These are phyloP conservation scores for Patella ulyssiponensis DNA, from an alignment of 2,888 invertebrate genomes.

Conservation along the genomic window DNA sequence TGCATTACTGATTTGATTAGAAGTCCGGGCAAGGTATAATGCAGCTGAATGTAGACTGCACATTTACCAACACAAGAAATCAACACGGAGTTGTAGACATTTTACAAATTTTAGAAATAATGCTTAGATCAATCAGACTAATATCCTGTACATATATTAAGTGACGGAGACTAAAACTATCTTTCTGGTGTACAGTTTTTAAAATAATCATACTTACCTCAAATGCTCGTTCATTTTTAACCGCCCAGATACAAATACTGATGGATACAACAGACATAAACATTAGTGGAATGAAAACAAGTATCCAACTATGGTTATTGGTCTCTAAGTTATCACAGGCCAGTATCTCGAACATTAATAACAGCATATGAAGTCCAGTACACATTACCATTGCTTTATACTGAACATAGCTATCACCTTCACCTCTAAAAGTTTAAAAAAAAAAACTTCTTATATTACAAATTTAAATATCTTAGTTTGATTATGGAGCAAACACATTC, in stretches of 20 bases:
- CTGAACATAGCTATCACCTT: conserved; percentile 96
- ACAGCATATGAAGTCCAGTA: conserved; percentile 91
- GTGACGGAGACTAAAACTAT: too few species aligned
- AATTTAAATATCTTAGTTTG: background rate
- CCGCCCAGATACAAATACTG: conserved; percentile 97
- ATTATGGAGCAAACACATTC: too few species aligned
- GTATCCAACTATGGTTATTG: conserved; percentile 77
- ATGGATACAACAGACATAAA: conserved; percentile 97
- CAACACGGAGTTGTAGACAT: too few species aligned
- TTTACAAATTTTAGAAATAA: too few species aligned
- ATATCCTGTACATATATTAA: too few species aligned
- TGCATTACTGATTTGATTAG: too few species aligned
- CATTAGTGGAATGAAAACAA: conserved; percentile 89
- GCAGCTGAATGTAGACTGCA: too few species aligned
- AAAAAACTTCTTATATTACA: too few species aligned
- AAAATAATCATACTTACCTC: conserved; percentile 78
- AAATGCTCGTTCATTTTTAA: conserved; percentile 97
- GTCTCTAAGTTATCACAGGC: conserved; percentile 96
- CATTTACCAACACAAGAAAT: too few species aligned
- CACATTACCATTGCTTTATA: conserved; percentile 99
- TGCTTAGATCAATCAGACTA: too few species aligned
- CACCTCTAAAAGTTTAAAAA: conserved; percentile 79
- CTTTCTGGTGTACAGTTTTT: too few species aligned
- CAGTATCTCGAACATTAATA: conserved; percentile 95
- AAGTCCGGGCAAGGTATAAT: too few species aligned